A percentile compares a stretch with the other conserved stretches of the same genome.
phyloP scores from a whole-genome alignment of 1,140 invertebrate genomes.

The Prorops nasuta region DNA sequence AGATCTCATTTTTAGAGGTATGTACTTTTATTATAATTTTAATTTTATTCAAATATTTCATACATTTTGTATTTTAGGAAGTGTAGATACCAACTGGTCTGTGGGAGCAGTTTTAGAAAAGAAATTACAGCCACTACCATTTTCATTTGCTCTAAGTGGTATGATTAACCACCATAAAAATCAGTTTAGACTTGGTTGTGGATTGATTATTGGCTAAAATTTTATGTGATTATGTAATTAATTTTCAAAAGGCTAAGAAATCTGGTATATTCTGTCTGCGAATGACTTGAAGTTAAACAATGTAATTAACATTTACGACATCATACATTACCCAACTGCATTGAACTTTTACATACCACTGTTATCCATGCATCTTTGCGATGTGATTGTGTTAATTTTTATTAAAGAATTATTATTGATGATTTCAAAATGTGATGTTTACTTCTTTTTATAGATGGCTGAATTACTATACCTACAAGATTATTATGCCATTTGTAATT shows the following conservation, averaged over 20 bases:
- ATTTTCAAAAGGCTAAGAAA: conserved; percentile 13
- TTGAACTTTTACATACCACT: conserved; percentile 6
- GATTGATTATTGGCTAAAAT: conserved; percentile 79
- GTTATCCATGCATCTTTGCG: conserved; percentile 14
- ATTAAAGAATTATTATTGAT: conserved; percentile 20
- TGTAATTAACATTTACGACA: conserved; percentile 17
- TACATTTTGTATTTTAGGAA: conserved; percentile 63
- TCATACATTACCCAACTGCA: conserved; percentile 5
- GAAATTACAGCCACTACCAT: conserved; percentile 87
- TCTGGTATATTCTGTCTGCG: conserved; percentile 8
- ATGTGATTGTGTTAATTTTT: conserved; percentile 24
- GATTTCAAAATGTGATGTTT: not conserved
- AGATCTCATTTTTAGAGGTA: conserved; percentile 90
- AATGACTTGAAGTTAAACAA: conserved; percentile 4
- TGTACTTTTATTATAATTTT: conserved; percentile 4
- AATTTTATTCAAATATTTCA: not conserved
- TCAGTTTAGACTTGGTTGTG: conserved; percentile 84
- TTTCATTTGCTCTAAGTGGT: conserved; percentile 89
- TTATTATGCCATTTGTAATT: too few relatives aligned
- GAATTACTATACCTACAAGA: too few relatives aligned
- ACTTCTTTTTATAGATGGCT: conserved; percentile 5
- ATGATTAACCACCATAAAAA: conserved; percentile 89
- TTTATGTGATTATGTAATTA: conserved; percentile 13
- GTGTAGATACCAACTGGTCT: conserved; percentile 94
- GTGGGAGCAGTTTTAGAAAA: conserved; percentile 93